phyloP scores from a whole-genome alignment of 1,140 invertebrate species.

The Brachionus rubens region DNA sequence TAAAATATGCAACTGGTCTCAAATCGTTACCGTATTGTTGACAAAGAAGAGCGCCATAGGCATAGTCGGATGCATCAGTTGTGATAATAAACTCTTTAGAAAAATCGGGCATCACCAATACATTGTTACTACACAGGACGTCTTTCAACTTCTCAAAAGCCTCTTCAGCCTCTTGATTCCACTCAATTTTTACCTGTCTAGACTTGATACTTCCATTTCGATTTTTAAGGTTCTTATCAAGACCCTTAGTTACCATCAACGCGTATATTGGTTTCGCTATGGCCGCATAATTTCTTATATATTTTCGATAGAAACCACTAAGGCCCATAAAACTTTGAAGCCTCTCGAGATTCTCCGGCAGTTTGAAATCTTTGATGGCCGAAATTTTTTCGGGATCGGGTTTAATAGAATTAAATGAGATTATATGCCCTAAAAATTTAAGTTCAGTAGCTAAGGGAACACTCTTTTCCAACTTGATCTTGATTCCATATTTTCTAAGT shows the following conservation, averaged over 20 bases:
- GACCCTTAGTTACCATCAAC: not conserved
- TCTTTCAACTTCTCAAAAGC: too few relatives aligned
- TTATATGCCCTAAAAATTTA: constrained; percentile 56
- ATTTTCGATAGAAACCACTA: constrained; percentile 48
- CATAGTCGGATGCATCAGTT: not conserved
- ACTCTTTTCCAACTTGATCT: constrained; percentile 59
- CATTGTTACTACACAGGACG: not conserved
- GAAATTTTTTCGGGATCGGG: not conserved
- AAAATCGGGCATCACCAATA: not conserved
- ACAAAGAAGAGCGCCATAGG: not conserved
- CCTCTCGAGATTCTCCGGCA: not conserved
- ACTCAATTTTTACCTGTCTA: too few relatives aligned
- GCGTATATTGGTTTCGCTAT: constrained; percentile 49
- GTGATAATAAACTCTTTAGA: not conserved
- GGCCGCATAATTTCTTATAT: constrained; percentile 49
- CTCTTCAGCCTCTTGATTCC: too few relatives aligned
- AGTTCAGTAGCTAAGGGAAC: constrained; percentile 55
- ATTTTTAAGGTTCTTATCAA: too few relatives aligned
- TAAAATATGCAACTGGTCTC: not conserved
- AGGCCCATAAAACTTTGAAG: not conserved
- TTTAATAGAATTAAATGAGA: constrained; percentile 44
- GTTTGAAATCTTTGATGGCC: not conserved
- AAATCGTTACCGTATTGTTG: not conserved
- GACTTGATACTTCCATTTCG: too few relatives aligned
- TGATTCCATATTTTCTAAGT: constrained; percentile 52